Percentiles rank a stretch among this genome's conserved stretches.
phyloP scores from a whole-genome alignment of 2,888 invertebrate species.

The Gastracanthus pulcherrimus region DNA sequence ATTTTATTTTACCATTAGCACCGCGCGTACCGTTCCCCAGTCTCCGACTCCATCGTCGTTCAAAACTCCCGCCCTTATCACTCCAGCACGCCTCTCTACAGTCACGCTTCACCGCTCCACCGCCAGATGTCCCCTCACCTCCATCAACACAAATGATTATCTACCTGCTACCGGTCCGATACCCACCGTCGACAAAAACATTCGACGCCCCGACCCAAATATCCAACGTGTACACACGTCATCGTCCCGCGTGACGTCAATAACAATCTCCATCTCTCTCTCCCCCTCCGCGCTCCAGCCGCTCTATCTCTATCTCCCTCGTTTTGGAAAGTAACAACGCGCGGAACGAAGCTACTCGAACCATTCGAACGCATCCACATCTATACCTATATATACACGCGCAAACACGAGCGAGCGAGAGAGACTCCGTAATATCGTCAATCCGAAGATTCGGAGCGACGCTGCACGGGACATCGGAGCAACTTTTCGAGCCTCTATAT shows the following conservation, averaged over 20 bases:
- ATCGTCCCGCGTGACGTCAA: constrained; percentile 21
- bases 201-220: background rate
- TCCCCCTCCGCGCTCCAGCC: background rate
- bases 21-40: too few species aligned
- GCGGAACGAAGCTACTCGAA: background rate
- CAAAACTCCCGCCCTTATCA: too few species aligned
- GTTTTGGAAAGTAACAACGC: background rate
- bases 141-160: background rate
- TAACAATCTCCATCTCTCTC: background rate
- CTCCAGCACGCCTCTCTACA: too few species aligned
- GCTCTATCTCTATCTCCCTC: background rate
- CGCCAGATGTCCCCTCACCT: background rate
- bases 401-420: background rate
- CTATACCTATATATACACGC: background rate
- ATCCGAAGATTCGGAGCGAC: constrained; percentile 1
- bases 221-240: too few species aligned
- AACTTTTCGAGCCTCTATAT: background rate
- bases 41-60: too few species aligned
- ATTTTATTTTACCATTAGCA: too few species aligned
- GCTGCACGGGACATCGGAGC: constrained; percentile 14
- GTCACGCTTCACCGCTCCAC: background rate
- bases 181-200: constrained; percentile 17
- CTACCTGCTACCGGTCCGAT: background rate
- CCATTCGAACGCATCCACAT: background rate
- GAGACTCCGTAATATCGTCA: background rate